Base-by-base conservation (phyloP, 2,113 vertebrate species). In the Trichomycterus rosablanca region DNA sequence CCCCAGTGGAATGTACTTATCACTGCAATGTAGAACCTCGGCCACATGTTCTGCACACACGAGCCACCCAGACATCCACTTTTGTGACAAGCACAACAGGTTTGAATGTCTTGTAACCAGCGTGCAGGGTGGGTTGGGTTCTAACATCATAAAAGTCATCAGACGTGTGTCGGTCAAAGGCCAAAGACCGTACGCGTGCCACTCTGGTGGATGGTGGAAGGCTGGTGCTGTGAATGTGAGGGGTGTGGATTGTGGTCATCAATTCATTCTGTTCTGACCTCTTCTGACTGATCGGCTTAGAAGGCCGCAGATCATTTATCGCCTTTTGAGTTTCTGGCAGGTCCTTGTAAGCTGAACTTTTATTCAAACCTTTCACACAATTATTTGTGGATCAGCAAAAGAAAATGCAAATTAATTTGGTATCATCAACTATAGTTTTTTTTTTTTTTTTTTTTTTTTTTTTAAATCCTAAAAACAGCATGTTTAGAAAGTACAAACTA, bases 61-160 rank as follows among this genome's bases (percentile, higher is more conserved):
- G n/a, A n/a, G n/a, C n/a, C n/a, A n/a, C n/a, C n/a, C n/a, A n/a
- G n/a, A n/a, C n/a, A n/a, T n/a, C n/a, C n/a, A n/a, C n/a, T n/a
- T n/a, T n/a, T n/a, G n/a, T n/a, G n/a, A n/a, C 26, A 30, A 30
- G 7, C 3, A 7, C 26, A 4, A 7, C 3, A 30, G 26, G 26
- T 7, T 30, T 3, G 26, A 53, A 19, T 46, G 53, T 59, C 16
- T 5, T 14, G 18, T 51, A 61, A 57, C 62, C 34, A 23, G 14
- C 28, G 52, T 11, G 26, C 46, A 59, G 54, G 8, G 22, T 4
- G 14, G 60, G 37, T 24, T n/a, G 8, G 26, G 15, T 53, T 15
- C 35, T 30, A 22, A 67, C 51, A 67, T 63, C 39, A 34, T 67
- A 61, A 57, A 62, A 34, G 7, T 40, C 40, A 19, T 14, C 22